These are phyloP conservation scores for Seira ritae DNA, from an alignment of 2,888 invertebrate genomes.

Conservation along the genomic window DNA sequence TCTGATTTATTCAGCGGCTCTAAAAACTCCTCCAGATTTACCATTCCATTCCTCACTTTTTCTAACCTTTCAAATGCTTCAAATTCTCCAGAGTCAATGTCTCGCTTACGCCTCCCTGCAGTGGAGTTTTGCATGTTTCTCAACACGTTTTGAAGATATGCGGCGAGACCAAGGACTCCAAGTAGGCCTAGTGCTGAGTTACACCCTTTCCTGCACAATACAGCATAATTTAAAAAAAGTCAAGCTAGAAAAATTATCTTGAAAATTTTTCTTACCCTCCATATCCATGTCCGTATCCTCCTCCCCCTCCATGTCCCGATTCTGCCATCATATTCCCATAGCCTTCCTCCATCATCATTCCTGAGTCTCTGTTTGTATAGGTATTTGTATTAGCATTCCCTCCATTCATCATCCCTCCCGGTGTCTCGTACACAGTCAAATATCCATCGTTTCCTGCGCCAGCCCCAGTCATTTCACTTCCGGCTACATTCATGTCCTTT, in stretches of 20 bases:
- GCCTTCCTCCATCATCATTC: conserved; percentile 25
- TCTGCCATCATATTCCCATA: conserved; percentile 45
- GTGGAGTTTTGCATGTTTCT: conserved; percentile 41
- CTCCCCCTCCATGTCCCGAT: conserved; percentile 18
- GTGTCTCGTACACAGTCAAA: conserved; percentile 39
- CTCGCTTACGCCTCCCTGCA: conserved; percentile 20
- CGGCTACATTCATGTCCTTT: conserved; percentile 48
- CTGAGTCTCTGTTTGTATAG: not conserved
- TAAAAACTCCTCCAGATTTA: conserved; percentile 2
- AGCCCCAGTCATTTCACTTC: conserved; percentile 23
- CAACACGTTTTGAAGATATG: conserved; percentile 66
- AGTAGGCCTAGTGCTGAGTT: conserved; percentile 70
- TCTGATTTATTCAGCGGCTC: conserved; percentile 38
- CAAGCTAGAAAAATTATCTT: not conserved
- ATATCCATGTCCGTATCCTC: conserved; percentile 29
- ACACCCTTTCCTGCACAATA: conserved; percentile 66
- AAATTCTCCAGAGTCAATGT: conserved; percentile 29
- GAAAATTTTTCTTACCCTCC: conserved; percentile 16
- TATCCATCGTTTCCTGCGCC: conserved; percentile 26
- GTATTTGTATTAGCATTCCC: not conserved
- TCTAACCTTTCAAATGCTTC: conserved; percentile 15
- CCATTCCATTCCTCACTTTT: conserved; percentile 29
- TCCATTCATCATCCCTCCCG: conserved; percentile 1
- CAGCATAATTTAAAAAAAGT: not conserved
- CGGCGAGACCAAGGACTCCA: conserved; percentile 69